phyloP scores from a whole-genome alignment of 1,140 invertebrate genomes.

The Euwallacea similis region DNA sequence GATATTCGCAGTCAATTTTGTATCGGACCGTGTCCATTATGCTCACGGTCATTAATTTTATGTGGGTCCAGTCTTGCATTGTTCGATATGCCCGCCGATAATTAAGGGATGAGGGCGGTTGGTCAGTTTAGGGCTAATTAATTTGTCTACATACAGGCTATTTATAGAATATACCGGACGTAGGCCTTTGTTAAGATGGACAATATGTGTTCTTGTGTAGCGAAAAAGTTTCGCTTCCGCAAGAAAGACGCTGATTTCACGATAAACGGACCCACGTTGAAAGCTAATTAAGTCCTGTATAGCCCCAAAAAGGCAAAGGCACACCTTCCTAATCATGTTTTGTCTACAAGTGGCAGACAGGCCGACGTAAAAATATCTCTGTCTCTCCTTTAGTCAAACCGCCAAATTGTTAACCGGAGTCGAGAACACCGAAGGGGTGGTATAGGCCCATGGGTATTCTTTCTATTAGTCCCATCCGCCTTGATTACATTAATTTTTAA shows the following conservation, averaged over 20 bases:
- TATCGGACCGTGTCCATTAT: slow-evolving; percentile 24
- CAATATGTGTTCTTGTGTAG: too few relatives aligned
- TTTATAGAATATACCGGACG: background rate
- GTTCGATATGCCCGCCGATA: slow-evolving; percentile 15
- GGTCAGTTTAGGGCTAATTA: slow-evolving; percentile 18
- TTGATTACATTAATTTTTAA: too few relatives aligned
- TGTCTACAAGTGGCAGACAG: background rate
- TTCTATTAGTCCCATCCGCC: too few relatives aligned
- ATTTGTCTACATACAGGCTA: slow-evolving; percentile 6
- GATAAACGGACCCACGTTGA: background rate
- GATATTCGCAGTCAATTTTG: slow-evolving; percentile 28
- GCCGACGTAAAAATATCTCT: background rate
- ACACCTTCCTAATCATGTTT: slow-evolving; percentile 5
- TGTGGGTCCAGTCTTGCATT: slow-evolving; percentile 13
- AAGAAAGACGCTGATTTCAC: too few relatives aligned
- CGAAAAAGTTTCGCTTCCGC: too few relatives aligned
- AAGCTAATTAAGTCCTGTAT: background rate
- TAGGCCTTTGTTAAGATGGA: too few relatives aligned
- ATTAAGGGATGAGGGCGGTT: slow-evolving; percentile 20
- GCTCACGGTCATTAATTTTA: slow-evolving; percentile 11
- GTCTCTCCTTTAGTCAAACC: background rate
- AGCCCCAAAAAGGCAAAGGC: background rate
- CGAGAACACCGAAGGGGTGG: background rate
- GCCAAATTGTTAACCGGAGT: background rate
- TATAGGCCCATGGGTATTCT: background rate